Conservation (phyloP, 2,797 vertebrate genomes). For the Aplochiton taeniatus region DNA sequence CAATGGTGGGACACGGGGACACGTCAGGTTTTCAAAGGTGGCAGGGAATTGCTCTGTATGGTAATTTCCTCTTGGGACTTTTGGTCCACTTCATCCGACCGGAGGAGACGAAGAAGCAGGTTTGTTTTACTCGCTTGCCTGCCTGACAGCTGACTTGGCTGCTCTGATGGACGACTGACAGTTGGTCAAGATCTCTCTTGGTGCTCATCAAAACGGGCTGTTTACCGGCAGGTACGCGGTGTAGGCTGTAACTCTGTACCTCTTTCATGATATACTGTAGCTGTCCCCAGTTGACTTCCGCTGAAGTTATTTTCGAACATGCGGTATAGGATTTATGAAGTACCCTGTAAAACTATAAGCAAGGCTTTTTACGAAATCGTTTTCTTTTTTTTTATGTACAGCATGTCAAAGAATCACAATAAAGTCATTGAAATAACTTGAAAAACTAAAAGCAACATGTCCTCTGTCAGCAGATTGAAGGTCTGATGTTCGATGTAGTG, state of each 20-base stretch:
- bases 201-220: conserved; percentile 61
- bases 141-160: conserved; percentile 46
- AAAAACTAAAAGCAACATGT: too few species aligned
- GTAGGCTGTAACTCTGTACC: conserved; percentile 46
- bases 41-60: conserved; percentile 44
- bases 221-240: conserved; percentile 37
- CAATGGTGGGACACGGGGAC: conserved; percentile 47
- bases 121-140: conserved; percentile 61
- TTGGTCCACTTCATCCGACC: conserved; percentile 63
- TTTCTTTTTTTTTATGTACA: too few species aligned
- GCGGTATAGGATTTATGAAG: neutral
- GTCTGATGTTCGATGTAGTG: too few species aligned
- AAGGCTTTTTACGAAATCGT: too few species aligned
- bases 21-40: conserved; percentile 22
- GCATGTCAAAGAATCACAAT: too few species aligned
- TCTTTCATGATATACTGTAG: conserved; percentile 29
- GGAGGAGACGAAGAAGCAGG: conserved; percentile 51
- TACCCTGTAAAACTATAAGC: too few species aligned
- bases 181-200: conserved; percentile 68
- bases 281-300: conserved; percentile 25
- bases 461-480: too few species aligned
- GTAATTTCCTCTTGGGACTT: conserved; percentile 57
- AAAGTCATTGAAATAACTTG: too few species aligned
- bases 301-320: conserved; percentile 9
- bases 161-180: conserved; percentile 46